phyloP scores from a whole-genome alignment of 2,888 invertebrate genomes.

The Pyralis farinalis region DNA sequence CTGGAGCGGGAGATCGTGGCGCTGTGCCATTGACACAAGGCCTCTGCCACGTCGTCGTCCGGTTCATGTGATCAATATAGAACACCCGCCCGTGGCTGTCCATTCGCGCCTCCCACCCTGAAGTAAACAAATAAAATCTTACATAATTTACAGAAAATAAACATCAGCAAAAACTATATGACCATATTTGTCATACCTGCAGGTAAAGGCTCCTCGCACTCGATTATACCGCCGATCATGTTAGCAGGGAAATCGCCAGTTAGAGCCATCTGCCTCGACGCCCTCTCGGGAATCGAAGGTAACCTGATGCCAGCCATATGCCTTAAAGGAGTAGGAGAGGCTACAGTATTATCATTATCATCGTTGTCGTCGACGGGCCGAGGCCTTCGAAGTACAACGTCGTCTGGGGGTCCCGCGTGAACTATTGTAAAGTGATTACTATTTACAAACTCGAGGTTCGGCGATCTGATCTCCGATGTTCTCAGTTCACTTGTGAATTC shows the following conservation, averaged over 20 bases:
- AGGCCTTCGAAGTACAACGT: constrained; percentile 70
- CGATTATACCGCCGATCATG: constrained; percentile 80
- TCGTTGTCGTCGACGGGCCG: constrained; percentile 61
- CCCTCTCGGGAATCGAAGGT: constrained; percentile 91
- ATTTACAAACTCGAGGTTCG: constrained; percentile 78
- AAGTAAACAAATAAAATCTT: constrained; percentile 20
- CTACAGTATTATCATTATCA: constrained; percentile 69
- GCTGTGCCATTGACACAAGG: constrained; percentile 82
- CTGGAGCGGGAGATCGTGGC: constrained; percentile 77
- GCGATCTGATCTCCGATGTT: constrained; percentile 76
- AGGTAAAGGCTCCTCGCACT: constrained; percentile 91
- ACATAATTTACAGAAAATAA: constrained; percentile 1
- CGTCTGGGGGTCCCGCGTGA: constrained; percentile 73
- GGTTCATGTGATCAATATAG: constrained; percentile 98
- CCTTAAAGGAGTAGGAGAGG: constrained; percentile 82
- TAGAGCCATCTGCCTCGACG: constrained; percentile 77
- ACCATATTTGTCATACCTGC: constrained; percentile 82
- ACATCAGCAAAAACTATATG: constrained; percentile 4
- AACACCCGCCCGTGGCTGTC: constrained; percentile 98
- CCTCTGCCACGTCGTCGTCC: constrained; percentile 97
- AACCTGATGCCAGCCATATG: constrained; percentile 88
- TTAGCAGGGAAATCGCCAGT: constrained; percentile 77
- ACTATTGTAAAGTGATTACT: constrained; percentile 80
- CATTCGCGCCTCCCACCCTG: constrained; percentile 98
- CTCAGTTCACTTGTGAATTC: constrained; percentile 72